Evolutionary conservation across 2,113 vertebrate genomes (phyloP).

Genomic region (Australoheros scitulus): DNA sequence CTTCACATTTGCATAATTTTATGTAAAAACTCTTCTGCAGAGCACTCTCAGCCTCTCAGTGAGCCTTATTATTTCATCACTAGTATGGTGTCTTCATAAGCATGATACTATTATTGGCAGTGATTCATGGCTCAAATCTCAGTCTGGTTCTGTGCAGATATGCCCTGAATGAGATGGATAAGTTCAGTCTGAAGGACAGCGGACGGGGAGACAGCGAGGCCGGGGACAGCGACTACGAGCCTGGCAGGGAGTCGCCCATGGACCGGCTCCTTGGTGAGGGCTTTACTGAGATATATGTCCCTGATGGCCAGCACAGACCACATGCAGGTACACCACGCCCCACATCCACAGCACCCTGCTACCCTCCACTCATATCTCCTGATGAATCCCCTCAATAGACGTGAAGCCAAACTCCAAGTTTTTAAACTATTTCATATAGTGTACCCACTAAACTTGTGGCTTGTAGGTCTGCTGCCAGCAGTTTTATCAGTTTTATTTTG

Average conservation of each 20-base stretch:
- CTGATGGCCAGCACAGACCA: slow-evolving; percentile 88
- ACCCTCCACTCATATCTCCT: neutral
- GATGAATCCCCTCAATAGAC: neutral
- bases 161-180: slow-evolving; percentile 98
- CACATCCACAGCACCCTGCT: neutral
- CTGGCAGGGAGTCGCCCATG: slow-evolving; percentile 95
- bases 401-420: neutral
- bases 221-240: slow-evolving; percentile 97
- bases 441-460: neutral
- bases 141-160: slow-evolving; percentile 81
- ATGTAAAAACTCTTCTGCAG: slow-evolving; percentile 62
- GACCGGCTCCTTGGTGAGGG: slow-evolving; percentile 93
- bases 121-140: slow-evolving; percentile 3
- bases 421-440: neutral
- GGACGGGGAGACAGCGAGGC: slow-evolving; percentile 98
- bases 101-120: slow-evolving; percentile 1
- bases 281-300: slow-evolving; percentile 93
- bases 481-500: neutral
- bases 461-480: neutral
- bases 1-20: slow-evolving; percentile 59
- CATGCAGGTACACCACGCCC: slow-evolving; percentile 89
- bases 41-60: slow-evolving; percentile 14
- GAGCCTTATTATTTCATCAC: slow-evolving; percentile 34
- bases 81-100: neutral
- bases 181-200: slow-evolving; percentile 99